These are phyloP conservation scores for Lepidochitona cinerea DNA, from an alignment of 2,888 invertebrate species.

Conservation along the genomic window DNA sequence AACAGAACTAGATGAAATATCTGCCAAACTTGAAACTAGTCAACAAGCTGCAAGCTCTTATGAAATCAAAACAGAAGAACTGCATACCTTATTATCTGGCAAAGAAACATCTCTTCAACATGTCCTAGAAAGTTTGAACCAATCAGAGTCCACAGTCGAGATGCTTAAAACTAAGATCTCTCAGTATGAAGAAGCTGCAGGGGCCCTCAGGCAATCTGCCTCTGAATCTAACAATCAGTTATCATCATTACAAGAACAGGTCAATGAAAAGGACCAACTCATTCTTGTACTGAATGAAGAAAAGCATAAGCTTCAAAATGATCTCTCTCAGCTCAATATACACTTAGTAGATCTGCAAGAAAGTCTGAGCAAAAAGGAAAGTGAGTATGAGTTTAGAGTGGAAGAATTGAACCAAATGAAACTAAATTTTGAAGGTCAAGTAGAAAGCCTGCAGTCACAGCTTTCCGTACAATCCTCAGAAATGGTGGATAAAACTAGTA, in stretches of 20 bases:
- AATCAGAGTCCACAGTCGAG: conserved; percentile 15
- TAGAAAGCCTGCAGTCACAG: neutral
- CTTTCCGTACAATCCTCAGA: neutral
- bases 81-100: conserved; percentile 8
- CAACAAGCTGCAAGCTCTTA: neutral
- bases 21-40: no score
- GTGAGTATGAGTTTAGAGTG: neutral
- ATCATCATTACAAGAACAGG: conserved; percentile 19
- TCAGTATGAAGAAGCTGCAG: conserved; percentile 8
- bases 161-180: conserved; percentile 15
- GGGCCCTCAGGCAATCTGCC: neutral
- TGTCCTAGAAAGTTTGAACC: neutral
- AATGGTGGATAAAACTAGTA: neutral
- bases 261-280: conserved; percentile 24
- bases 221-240: conserved; percentile 13
- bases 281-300: conserved; percentile 29
- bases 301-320: conserved; percentile 22
- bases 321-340: conserved; percentile 3
- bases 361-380: conserved; percentile 8
- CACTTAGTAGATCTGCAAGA: neutral
- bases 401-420: neutral
- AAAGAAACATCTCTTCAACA: conserved; percentile 18
- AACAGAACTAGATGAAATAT: neutral
- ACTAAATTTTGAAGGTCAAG: neutral
- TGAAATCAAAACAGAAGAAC: neutral